Base-by-base conservation (phyloP, 2,888 invertebrate species). In the Cactoblastis cactorum region DNA sequence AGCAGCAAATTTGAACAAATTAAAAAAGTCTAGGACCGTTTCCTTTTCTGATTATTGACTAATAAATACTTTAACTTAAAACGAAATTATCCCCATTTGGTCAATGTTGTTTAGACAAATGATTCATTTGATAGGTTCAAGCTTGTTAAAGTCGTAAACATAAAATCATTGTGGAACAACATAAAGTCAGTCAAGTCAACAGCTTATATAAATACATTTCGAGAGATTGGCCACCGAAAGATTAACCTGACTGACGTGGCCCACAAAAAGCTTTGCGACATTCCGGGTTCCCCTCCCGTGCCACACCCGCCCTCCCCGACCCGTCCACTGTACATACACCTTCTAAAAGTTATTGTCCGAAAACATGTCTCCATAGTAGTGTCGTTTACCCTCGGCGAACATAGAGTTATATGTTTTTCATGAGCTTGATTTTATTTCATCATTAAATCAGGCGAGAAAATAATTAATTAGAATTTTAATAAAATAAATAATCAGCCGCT, bases 261-360 rank as follows among this genome's bases (percentile, higher is more conserved):
- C 37, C 37, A 37, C 22, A 37, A 49, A 49, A 49, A 49, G 41
- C 33, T 34, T 49, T 22, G 49, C 49, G 41, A 49, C 49, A 49
- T 49, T 41, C 49, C 49, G 33, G 8, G 9, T 9, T 12, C 19
- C 22, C 41, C 28, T 2, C 34, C 19, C 33, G 9, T 14, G n/a
- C 33, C 17, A 12, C 41, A 12, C n/a, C 37, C 1, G 32, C n/a
- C 32, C 14, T 3, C 39, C 18, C 12, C 6, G n/a, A 18, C 34
- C 19, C 18, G 34, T 22, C 35, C 12, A 37, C 45, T 18, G 17
- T 46, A 24, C 33, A 17, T 46, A 14, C 12, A 24, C 33, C 32
- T 46, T 19, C 12, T 18, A 1, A 33, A 18, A 28, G 24, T 24
- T 43, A 15, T 28, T 14, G 43, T 43, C 43, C 18, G n/a, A 38